Base-by-base conservation (phyloP, 2,113 vertebrate genomes). In the Colistium nudipinnis region DNA sequence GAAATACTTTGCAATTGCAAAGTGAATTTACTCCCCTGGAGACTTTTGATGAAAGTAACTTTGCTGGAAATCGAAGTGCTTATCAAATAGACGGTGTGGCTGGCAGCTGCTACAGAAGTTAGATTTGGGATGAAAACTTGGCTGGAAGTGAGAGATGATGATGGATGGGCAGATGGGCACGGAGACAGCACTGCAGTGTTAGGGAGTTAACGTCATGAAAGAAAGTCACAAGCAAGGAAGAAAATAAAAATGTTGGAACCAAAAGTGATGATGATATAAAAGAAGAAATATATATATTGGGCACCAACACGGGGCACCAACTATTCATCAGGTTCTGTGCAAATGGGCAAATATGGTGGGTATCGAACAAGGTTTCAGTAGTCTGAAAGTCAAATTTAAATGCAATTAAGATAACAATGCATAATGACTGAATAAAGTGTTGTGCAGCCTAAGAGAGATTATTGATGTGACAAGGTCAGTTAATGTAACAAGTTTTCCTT, bases 1-100 rank as follows among this genome's bases (percentile, higher is more conserved):
- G 80, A 68, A 81, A 83, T 80, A 71, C 64, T 85, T 84, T 66
- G 6, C 67, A 82, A 88, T 89, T 84, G 75, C 75, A 89, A 87
- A 90, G 89, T 88, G 87, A 87, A 83, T 84, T 83, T 74, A 74
- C 74, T 81, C 83, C 87, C 84, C 76, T 70, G 69, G 75, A 90
- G 83, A 85, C 83, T 89, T 85, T 70, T 85, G 76, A 90, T 90
- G 81, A 90, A 80, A 75, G 45, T 41, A 56, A 66, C 74, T 66
- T 62, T 74, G 87, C 75, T 85, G 85, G 82, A 87, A 86, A 90
- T 86, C 59, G 2, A 82, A 82, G 74, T 85, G 74, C 80, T 83
- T 82, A 81, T 87, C 72, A 83, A 88, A 85, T 56, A 63, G 62
- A 72, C 61, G 12, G 39, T 57, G 68, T 67, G 62, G 56, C 69